Evolutionary conservation across 2,113 vertebrate genomes (phyloP).

Genomic region (Mugil cephalus): DNA sequence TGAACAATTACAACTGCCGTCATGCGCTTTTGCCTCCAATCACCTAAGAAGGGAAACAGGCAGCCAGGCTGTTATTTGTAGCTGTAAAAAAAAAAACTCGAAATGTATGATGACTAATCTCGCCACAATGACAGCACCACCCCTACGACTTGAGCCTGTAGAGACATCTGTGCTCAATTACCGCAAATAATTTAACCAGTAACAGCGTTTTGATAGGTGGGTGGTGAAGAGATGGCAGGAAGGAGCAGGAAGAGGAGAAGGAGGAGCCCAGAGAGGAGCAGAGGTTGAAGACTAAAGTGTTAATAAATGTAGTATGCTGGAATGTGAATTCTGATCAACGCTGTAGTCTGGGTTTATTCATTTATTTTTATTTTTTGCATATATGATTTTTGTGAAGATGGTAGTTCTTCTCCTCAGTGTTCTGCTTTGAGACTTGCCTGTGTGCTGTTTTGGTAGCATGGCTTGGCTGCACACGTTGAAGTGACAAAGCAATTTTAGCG

Average conservation of each 20-base stretch:
- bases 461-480: slow-evolving; percentile 5
- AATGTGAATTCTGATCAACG: slow-evolving; percentile 10
- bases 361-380: no score
- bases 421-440: background rate
- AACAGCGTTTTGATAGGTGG: slow-evolving; percentile 48
- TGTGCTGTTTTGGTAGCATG: background rate
- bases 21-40: background rate
- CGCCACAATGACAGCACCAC: slow-evolving; percentile 40
- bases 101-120: slow-evolving; percentile 46
- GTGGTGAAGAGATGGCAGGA: slow-evolving; percentile 25
- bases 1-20: slow-evolving; percentile 11
- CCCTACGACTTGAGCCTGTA: slow-evolving; percentile 31
- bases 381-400: background rate
- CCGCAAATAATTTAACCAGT: slow-evolving; percentile 50
- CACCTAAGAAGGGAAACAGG: slow-evolving; percentile 5
- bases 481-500: slow-evolving; percentile 46
- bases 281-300: slow-evolving; percentile 25
- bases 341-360: no score
- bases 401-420: background rate
- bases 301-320: slow-evolving; percentile 19
- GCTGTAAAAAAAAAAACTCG: slow-evolving; percentile 23
- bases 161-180: slow-evolving; percentile 69
- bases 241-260: background rate
- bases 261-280: slow-evolving; percentile 10
- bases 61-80: slow-evolving; percentile 51